phyloP scores from a whole-genome alignment of 2,113 vertebrate genomes.

The Rhinopomastus cyanomelas region DNA sequence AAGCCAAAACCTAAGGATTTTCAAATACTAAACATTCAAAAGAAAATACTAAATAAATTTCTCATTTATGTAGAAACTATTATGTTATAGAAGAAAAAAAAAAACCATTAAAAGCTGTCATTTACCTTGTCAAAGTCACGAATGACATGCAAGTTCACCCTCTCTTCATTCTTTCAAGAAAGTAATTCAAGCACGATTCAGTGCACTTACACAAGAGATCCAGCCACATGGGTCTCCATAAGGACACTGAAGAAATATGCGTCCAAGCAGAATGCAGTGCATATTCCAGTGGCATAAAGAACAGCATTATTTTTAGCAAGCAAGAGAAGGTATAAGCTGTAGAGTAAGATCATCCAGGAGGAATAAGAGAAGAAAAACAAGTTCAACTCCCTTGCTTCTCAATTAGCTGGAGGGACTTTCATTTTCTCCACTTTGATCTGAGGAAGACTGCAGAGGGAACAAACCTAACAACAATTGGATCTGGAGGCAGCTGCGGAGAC shows the following conservation, averaged over 20 bases:
- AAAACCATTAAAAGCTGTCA: neutral
- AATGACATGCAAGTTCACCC: neutral
- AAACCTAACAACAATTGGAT: constrained; percentile 36
- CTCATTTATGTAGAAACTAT: neutral
- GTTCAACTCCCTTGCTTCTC: constrained; percentile 25
- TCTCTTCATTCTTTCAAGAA: constrained; percentile 1
- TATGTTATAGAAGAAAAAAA: neutral
- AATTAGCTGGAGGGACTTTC: constrained; percentile 46
- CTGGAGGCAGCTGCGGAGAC: neutral
- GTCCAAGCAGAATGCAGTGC: constrained; percentile 5
- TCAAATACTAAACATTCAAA: neutral
- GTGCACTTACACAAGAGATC: constrained; percentile 37
- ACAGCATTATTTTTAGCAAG: constrained; percentile 54
- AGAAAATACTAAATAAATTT: neutral
- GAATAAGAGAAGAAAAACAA: constrained; percentile 53
- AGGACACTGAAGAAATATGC: constrained; percentile 8
- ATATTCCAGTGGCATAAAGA: constrained; percentile 36
- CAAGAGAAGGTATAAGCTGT: constrained; percentile 32
- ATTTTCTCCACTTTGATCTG: constrained; percentile 37
- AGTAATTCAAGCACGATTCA: neutral
- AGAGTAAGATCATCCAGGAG: constrained; percentile 5
- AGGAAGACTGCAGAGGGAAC: constrained; percentile 53
- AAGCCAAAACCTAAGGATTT: neutral
- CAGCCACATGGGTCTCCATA: constrained; percentile 24
- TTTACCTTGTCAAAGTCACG: constrained; percentile 25